Conservation (phyloP, 2,797 vertebrate genomes). For the Catamblyrhynchus diadema region DNA sequence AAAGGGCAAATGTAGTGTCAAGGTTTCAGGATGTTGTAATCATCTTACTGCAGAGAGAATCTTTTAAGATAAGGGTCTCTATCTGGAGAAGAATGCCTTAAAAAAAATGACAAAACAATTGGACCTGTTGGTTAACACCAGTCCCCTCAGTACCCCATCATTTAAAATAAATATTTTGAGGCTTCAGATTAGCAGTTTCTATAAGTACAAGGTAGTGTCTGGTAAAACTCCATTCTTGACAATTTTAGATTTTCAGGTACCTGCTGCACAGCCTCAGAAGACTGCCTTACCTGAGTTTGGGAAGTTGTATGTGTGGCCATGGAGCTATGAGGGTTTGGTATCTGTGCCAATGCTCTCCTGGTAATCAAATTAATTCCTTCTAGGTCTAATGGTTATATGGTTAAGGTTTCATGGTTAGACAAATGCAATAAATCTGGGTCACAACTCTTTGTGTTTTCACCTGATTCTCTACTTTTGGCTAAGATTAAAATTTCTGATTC, state of each 20-base stretch:
- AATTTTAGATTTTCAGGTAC: neutral
- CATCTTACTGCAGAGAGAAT: neutral
- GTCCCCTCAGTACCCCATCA: accelerated
- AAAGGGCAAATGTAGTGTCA: neutral
- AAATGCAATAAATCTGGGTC: neutral
- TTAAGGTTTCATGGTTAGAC: neutral
- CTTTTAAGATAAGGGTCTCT: neutral
- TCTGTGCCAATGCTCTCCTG: neutral
- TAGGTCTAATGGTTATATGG: neutral
- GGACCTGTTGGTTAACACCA: neutral
- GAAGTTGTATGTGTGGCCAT: neutral
- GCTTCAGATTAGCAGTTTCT: neutral
- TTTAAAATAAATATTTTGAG: neutral
- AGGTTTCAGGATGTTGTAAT: neutral
- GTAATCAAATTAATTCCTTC: neutral
- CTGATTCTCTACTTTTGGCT: neutral
- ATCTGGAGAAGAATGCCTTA: neutral
- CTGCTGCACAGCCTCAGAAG: neutral
- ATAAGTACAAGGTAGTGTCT: neutral
- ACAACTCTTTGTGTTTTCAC: neutral
- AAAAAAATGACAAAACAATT: neutral
- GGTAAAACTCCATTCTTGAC: neutral
- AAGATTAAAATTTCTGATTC: neutral
- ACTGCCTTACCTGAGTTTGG: neutral
- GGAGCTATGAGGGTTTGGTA: neutral